phyloP scores from a whole-genome alignment of 1,140 invertebrate species.

The Drosophila lacertosa region DNA sequence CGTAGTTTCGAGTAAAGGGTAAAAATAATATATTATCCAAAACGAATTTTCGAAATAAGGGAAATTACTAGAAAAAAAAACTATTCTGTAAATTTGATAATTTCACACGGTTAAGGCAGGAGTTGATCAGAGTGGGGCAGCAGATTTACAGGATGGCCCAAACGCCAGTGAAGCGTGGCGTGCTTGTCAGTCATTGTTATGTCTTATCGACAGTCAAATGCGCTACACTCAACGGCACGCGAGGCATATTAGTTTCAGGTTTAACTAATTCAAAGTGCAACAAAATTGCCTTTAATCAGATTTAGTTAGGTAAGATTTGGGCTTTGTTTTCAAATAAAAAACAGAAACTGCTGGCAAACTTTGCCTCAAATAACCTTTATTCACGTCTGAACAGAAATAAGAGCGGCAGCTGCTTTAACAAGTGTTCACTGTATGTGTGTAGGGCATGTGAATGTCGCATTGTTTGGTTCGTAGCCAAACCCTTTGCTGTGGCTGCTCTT shows the following conservation, averaged over 20 bases:
- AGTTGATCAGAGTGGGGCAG: background rate
- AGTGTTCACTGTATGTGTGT: constrained; percentile 13
- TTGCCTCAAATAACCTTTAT: too few species aligned
- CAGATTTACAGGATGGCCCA: background rate
- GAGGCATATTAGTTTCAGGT: background rate
- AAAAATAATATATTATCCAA: too few species aligned
- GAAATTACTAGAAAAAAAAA: too few species aligned
- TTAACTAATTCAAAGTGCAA: too few species aligned
- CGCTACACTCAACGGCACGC: background rate
- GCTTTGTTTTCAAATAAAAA: too few species aligned
- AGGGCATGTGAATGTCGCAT: background rate
- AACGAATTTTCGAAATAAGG: too few species aligned
- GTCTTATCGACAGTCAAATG: background rate
- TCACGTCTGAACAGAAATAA: too few species aligned
- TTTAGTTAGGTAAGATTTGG: too few species aligned
- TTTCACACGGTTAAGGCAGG: constrained; percentile 43
- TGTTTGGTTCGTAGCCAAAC: background rate
- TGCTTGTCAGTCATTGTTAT: constrained; percentile 7
- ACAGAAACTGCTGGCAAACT: too few species aligned
- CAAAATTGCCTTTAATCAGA: too few species aligned
- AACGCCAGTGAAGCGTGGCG: constrained; percentile 4
- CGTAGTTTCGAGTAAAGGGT: too few species aligned
- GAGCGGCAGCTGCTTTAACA: constrained; percentile 1
- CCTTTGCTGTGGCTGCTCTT: constrained; percentile 3
- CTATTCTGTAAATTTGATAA: constrained; percentile 12